These are phyloP conservation scores for Laothoe populi DNA, from an alignment of 2,888 invertebrate genomes.

Conservation along the genomic window DNA sequence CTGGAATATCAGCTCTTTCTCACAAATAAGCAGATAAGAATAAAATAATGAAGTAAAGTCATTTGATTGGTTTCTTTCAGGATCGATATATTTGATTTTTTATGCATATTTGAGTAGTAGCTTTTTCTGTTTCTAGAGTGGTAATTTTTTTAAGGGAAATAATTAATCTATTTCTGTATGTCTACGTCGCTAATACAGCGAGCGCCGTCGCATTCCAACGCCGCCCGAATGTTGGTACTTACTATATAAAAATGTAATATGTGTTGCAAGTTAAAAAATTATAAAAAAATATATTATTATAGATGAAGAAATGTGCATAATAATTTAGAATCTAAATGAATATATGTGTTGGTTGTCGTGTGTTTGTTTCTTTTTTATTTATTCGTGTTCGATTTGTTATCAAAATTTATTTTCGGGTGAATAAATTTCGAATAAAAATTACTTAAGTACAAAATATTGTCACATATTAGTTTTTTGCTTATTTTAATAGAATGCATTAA, in stretches of 20 bases:
- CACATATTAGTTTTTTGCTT: constrained; percentile 2
- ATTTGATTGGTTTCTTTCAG: too few relatives aligned
- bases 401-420: constrained; percentile 6
- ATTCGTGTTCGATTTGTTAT: constrained; percentile 45
- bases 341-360: constrained; percentile 44
- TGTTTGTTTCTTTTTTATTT: constrained; percentile 40
- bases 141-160: too few relatives aligned
- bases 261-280: constrained; percentile 48
- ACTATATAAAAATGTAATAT: constrained; percentile 50
- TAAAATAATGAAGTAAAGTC: too few relatives aligned
- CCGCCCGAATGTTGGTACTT: constrained; percentile 59
- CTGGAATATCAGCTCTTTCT: too few relatives aligned
- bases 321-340: constrained; percentile 46
- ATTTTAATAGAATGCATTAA: constrained; percentile 13
- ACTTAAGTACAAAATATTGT: constrained; percentile 27
- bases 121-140: too few relatives aligned
- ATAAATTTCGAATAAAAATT: neutral
- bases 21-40: too few relatives aligned
- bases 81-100: too few relatives aligned
- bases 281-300: constrained; percentile 51
- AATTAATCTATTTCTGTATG: neutral
- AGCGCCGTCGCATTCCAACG: constrained; percentile 23
- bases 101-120: too few relatives aligned
- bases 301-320: constrained; percentile 64
- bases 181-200: neutral